Evolutionary conservation across 1,140 invertebrate species (phyloP).

Genomic region (Zophobas atratus): DNA sequence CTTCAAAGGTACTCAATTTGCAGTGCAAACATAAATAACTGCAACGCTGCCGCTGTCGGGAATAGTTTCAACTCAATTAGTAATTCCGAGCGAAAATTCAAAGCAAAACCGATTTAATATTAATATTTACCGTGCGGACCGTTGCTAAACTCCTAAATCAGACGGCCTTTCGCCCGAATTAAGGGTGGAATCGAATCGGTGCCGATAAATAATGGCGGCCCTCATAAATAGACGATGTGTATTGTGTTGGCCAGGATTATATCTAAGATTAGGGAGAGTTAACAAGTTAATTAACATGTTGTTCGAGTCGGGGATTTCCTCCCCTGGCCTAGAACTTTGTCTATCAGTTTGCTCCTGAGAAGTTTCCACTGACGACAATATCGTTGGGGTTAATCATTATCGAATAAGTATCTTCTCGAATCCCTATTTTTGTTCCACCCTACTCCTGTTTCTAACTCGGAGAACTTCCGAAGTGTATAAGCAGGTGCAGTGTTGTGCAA

Average conservation of each 20-base stretch:
- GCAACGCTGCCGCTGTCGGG: not conserved
- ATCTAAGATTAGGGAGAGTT: constrained; percentile 43
- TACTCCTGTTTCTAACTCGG: too few species aligned
- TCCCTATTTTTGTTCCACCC: constrained; percentile 1
- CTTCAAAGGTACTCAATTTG: constrained; percentile 31
- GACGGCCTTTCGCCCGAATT: constrained; percentile 27
- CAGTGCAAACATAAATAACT: constrained; percentile 22
- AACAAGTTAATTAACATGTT: constrained; percentile 43
- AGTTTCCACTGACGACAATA: constrained; percentile 27
- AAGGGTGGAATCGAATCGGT: constrained; percentile 26
- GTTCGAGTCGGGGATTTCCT: constrained; percentile 34
- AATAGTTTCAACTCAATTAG: constrained; percentile 41
- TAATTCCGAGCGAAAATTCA: constrained; percentile 24
- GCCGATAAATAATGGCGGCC: constrained; percentile 34
- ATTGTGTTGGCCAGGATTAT: constrained; percentile 36
- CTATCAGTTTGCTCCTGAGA: constrained; percentile 28
- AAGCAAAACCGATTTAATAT: constrained; percentile 41
- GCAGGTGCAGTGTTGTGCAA: too few species aligned
- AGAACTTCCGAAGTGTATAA: too few species aligned
- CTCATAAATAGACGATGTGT: constrained; percentile 40
- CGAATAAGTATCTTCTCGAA: constrained; percentile 14
- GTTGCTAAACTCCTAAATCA: constrained; percentile 29
- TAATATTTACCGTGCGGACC: constrained; percentile 34
- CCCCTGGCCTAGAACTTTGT: constrained; percentile 25
- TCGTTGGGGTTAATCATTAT: constrained; percentile 25